Percentiles rank a stretch among this genome's conserved stretches.
Conservation (phyloP, 2,888 invertebrate species). For the Drosophila neonasuta region DNA sequence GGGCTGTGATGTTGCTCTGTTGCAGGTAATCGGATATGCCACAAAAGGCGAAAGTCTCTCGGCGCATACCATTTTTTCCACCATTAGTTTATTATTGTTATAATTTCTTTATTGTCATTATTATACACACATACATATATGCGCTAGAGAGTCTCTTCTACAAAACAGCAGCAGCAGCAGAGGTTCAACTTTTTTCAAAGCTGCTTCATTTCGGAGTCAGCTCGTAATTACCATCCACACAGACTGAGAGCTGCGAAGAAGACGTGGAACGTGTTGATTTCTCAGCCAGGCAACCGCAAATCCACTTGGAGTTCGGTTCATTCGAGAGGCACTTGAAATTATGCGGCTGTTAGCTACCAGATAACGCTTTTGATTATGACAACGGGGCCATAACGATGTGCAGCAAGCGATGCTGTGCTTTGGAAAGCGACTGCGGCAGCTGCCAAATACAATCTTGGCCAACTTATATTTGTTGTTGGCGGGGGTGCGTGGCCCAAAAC, state of each 20-base stretch:
- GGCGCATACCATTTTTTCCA: constrained; percentile 51
- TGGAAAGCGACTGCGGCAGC: constrained; percentile 45
- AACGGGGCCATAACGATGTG: constrained; percentile 58
- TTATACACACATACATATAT: constrained; percentile 25
- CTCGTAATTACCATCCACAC: constrained; percentile 66
- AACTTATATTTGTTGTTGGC: constrained; percentile 33
- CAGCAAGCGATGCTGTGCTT: too few relatives aligned
- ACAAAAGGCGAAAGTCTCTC: constrained; percentile 72
- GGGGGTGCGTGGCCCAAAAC: constrained; percentile 44
- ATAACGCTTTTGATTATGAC: constrained; percentile 77
- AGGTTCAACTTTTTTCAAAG: constrained; percentile 37
- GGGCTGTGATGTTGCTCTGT: constrained; percentile 28
- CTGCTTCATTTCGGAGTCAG: constrained; percentile 59
- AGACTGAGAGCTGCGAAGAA: constrained; percentile 13
- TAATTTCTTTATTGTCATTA: constrained; percentile 77
- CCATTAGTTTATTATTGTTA: constrained; percentile 76
- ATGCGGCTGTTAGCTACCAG: constrained; percentile 79
- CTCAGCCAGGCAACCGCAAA: constrained; percentile 68
- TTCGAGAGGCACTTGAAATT: constrained; percentile 71
- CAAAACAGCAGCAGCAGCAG: constrained; percentile 40
- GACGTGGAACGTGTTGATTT: constrained; percentile 63
- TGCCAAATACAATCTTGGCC: constrained; percentile 35
- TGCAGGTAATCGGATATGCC: constrained; percentile 70
- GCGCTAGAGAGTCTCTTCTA: neutral
- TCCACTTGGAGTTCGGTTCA: constrained; percentile 66